Evolutionary conservation across 1,140 invertebrate species (phyloP).

Genomic region (Propsilocerus akamusi): DNA sequence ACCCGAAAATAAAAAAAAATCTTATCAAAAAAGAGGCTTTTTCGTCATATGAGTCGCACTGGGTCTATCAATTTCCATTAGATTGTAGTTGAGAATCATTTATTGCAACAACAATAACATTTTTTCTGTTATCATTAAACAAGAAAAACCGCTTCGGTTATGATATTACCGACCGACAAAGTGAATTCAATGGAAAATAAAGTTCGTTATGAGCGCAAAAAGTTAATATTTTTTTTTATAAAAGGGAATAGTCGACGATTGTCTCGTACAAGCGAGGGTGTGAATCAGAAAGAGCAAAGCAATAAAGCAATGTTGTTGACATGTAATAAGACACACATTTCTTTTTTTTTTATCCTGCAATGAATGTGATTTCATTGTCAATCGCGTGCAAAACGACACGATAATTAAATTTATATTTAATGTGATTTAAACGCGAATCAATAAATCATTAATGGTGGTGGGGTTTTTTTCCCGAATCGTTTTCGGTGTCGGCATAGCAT

Average conservation of each 20-base stretch:
- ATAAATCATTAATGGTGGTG: constrained; percentile 1
- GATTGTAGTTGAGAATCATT: not conserved
- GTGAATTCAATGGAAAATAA: no score
- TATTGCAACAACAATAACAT: constrained; percentile 3
- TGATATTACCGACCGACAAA: constrained; percentile 1
- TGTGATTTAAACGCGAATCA: not conserved
- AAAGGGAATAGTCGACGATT: not conserved
- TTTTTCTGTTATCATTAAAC: constrained; percentile 3
- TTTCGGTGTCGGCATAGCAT: no score
- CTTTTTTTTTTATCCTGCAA: not conserved
- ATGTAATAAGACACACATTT: constrained; percentile 1
- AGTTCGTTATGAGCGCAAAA: not conserved
- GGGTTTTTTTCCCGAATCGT: no score
- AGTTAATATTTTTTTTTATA: constrained; percentile 3
- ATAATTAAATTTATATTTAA: constrained; percentile 2
- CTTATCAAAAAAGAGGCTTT: no score
- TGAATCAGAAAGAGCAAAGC: no score
- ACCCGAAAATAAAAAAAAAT: no score
- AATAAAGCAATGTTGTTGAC: no score
- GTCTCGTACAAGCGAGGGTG: not conserved
- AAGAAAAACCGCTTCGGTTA: constrained; percentile 3
- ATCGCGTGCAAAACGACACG: not conserved
- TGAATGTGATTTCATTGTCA: constrained; percentile 1
- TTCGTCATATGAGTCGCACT: no score
- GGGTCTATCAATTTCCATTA: no score